These are phyloP conservation scores for Oxyscelio sp. DNA, from an alignment of 2,888 invertebrate genomes.

Conservation along the genomic window DNA sequence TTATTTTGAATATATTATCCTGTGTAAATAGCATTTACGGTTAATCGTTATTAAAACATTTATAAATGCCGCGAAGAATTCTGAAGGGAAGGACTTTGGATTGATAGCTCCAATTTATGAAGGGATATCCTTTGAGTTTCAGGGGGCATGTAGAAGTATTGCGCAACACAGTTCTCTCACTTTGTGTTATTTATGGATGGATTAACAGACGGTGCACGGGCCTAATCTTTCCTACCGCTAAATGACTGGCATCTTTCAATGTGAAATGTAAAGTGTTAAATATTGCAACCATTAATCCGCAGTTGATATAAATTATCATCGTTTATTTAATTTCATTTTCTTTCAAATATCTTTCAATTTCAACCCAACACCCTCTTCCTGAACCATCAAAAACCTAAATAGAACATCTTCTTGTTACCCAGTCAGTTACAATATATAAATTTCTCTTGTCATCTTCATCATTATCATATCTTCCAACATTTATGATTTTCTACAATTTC, in stretches of 20 bases:
- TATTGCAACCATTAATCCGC: constrained; percentile 1
- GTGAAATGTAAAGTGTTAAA: constrained; percentile 8
- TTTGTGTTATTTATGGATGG: constrained; percentile 48
- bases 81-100: constrained; percentile 43
- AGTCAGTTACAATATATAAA: too few relatives aligned
- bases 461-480: too few relatives aligned
- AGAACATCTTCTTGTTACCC: too few relatives aligned
- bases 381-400: too few relatives aligned
- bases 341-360: constrained; percentile 85
- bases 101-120: constrained; percentile 49
- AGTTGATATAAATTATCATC: constrained; percentile 2
- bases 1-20: too few relatives aligned
- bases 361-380: too few relatives aligned
- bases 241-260: constrained; percentile 44
- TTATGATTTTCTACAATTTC: too few relatives aligned
- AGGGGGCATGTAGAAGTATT: constrained; percentile 36
- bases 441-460: too few relatives aligned
- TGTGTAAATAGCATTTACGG: too few relatives aligned
- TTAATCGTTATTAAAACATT: too few relatives aligned
- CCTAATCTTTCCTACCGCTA: constrained; percentile 34
- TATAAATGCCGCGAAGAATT: constrained; percentile 6
- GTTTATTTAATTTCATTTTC: constrained; percentile 80
- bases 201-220: constrained; percentile 35
- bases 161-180: constrained; percentile 45
- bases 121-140: constrained; percentile 49